Base-by-base conservation (phyloP, 1,140 invertebrate species). In the Anadara kagoshimensis region DNA sequence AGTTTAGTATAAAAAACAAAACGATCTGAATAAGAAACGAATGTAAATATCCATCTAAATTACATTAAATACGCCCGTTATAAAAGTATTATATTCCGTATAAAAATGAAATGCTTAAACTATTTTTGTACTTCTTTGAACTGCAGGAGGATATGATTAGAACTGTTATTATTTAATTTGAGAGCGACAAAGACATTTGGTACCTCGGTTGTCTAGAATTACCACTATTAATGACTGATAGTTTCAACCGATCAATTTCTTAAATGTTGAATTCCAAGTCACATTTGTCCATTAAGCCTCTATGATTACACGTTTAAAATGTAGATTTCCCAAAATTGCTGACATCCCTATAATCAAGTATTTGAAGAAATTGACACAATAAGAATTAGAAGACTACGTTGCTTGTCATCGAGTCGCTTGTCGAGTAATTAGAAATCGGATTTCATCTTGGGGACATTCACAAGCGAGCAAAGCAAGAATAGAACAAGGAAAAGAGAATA, bases 331-430 rank as follows among this genome's bases (percentile, higher is more conserved):
- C 36, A 1, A 24, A 14, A 14, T 59, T 29, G 36, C 14, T 59
- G 57, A 59, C 57, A 59, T 41, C 22, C 56, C 56, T 45, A 36
- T 54, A 69, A 69, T 69, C 59, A 69, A 69, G 59, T 44, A 69
- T 26, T 69, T 54, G 54, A 59, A 69, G 66, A 49, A 57, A n/a
- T 69, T 69, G 66, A 59, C 66, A 69, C 58, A 69, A 69, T 69
- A 59, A 56, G 54, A 69, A 69, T 69, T 69, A 69, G 44, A 24
- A 43, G 66, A 26, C 24, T 58, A 24, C 47, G 43, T 47, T 29
- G 56, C 45, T 69, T 59, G 66, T 69, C 66, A 59, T 47, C 36
- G 51, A 53, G 58, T 36, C 66, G 41, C 54, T 18, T 26, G 59
- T 59, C 66, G 59, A 69, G 66, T 57, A 69, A 69, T 69, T 69